Percentiles rank a stretch among this genome's conserved stretches.
phyloP scores from a whole-genome alignment of 2,888 invertebrate species.

The Caenorhabditis macrosperma region DNA sequence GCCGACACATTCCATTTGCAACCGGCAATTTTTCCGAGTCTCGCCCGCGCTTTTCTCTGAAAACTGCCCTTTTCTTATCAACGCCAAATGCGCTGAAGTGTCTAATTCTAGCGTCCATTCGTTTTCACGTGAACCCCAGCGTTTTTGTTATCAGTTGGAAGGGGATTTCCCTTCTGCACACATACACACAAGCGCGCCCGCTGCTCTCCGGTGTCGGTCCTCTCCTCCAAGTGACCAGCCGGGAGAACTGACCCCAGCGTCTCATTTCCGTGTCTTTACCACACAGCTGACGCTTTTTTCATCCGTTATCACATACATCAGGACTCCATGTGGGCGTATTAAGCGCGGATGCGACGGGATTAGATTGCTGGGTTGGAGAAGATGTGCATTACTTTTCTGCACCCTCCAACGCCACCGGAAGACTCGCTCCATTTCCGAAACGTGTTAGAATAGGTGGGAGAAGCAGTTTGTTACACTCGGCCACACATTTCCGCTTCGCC shows the following conservation, averaged over 20 bases:
- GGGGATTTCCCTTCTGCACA: not conserved
- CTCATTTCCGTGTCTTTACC: not conserved
- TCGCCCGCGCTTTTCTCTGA: slow-evolving; percentile 34
- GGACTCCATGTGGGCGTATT: not conserved
- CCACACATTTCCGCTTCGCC: not conserved
- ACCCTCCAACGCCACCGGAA: not conserved
- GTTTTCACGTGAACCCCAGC: not conserved
- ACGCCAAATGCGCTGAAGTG: not conserved
- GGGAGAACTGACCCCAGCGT: not conserved
- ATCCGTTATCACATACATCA: not conserved
- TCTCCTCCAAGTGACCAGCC: not conserved
- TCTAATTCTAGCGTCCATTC: too few relatives aligned
- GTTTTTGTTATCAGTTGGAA: not conserved
- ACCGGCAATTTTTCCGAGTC: slow-evolving; percentile 17
- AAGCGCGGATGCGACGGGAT: not conserved
- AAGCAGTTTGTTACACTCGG: not conserved
- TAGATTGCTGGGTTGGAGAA: too few relatives aligned
- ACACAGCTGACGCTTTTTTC: not conserved
- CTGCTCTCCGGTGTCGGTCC: too few relatives aligned
- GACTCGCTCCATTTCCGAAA: not conserved
- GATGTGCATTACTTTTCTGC: not conserved
- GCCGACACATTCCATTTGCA: slow-evolving; percentile 1
- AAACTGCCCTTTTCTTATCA: slow-evolving; percentile 13
- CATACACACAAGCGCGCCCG: too few relatives aligned
- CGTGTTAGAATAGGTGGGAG: not conserved